Evolutionary conservation across 2,797 vertebrate species (phyloP), one percentile per base, ranked within the genome.

Genomic region (Fundulus diaphanus): DNA sequence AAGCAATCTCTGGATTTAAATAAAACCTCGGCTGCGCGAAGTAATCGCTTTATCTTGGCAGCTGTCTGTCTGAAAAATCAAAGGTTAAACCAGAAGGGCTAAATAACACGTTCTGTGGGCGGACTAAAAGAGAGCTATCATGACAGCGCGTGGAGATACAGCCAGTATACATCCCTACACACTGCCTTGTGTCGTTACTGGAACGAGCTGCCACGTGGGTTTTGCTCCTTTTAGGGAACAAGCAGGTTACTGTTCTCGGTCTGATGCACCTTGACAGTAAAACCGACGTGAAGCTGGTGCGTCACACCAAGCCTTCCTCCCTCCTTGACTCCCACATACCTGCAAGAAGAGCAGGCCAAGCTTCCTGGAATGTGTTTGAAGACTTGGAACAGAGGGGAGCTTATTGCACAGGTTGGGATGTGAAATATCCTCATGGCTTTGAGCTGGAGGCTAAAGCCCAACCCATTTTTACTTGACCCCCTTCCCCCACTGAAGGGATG

Each of bases 1-100:
- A 92, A 93, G 82, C 89, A 67, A 91, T 92, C 91, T 88, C 77
- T 75, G 86, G 87, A 84, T 91, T 92, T 90, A 80, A 72, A 87
- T 78, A 77, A 83, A 86, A 82, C 79, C 83, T 37, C 42, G 52
- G 81, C 76, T 70, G 46, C 35, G 67, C 85, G 74, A 77, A 80
- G 82, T 88, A 89, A 93, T 91, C 89, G 87, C 84, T 88, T 90
- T 92, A 92, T 85, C 77, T 46, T 79, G 77, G 78, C 84, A 84
- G 87, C 83, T 85, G 81, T 86, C 85, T 81, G 63, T 59, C 81
- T 84, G n/a, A 63, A 68, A 80, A 88, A 49, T 80, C 48, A 79
- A 78, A 82, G 82, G 76, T 56, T 76, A 67, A 48, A 78, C 52
- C 68, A 76, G 54, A 27, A 37, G 1, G 73, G 72, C 49, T 74